phyloP scores from a whole-genome alignment of 2,113 vertebrate genomes.

The Anarhynchus alexandrinus region DNA sequence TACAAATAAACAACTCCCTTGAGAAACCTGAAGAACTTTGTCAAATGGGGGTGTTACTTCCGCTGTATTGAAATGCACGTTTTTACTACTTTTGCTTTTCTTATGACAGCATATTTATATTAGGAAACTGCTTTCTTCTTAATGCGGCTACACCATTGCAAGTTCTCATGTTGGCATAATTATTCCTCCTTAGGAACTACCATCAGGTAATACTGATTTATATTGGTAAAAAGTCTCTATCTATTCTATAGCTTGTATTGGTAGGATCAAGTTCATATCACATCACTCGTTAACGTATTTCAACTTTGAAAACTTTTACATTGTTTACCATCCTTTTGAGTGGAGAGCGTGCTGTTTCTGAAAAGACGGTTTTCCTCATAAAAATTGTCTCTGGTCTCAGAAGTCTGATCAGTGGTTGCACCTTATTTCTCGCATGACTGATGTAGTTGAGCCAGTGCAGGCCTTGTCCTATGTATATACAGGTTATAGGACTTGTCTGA shows the following conservation, averaged over 20 bases:
- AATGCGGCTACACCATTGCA: background rate
- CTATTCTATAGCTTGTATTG: background rate
- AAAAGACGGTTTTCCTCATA: background rate
- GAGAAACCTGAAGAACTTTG: background rate
- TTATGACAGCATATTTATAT: background rate
- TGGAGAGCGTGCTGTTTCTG: background rate
- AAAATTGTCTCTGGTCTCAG: background rate
- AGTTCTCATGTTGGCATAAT: fast-evolving
- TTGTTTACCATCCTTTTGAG: background rate
- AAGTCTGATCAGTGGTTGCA: background rate
- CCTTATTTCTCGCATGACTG: background rate
- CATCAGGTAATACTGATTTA: background rate
- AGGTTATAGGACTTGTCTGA: background rate
- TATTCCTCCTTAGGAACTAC: background rate
- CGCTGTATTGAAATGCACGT: background rate
- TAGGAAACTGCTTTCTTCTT: background rate
- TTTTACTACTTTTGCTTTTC: background rate
- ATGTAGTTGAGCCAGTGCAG: background rate
- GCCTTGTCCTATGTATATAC: background rate
- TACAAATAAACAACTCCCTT: background rate
- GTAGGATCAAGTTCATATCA: background rate
- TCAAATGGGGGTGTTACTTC: background rate
- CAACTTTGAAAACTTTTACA: background rate
- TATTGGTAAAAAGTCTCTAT: background rate
- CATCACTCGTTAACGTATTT: background rate